phyloP scores from a whole-genome alignment of 2,113 vertebrate species.

The Odontophorus gujanensis region DNA sequence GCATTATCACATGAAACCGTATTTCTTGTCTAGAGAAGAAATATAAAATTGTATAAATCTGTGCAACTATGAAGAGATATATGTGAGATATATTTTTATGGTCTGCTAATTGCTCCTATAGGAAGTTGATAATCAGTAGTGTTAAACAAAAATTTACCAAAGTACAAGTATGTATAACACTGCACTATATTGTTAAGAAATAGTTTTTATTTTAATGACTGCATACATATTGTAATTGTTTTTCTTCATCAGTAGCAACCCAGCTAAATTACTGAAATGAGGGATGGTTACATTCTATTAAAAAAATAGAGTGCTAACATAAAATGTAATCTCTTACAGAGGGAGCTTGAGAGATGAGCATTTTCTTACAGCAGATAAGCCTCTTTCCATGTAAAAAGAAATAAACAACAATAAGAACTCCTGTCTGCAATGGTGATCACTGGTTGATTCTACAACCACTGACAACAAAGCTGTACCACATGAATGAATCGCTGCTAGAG shows the following conservation, averaged over 20 bases:
- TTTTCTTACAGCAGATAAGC: background rate
- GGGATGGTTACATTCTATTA: background rate
- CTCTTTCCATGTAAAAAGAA: background rate
- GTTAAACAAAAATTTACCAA: accelerated
- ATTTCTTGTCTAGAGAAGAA: background rate
- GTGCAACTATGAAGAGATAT: background rate
- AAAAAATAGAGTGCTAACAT: background rate
- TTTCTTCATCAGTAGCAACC: background rate
- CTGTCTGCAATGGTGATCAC: background rate
- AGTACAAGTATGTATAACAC: background rate
- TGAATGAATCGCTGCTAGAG: background rate
- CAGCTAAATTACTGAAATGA: background rate
- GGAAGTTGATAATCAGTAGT: background rate
- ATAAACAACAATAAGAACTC: background rate
- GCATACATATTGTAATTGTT: background rate
- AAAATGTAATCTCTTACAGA: background rate
- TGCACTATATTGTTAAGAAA: background rate
- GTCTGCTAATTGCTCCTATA: background rate
- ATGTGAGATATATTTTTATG: background rate
- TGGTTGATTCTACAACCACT: background rate
- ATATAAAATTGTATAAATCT: background rate
- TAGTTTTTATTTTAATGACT: background rate
- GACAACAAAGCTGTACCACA: background rate
- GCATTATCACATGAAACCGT: background rate
- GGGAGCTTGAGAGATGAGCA: background rate